A percentile compares a stretch with the other conserved stretches of the same genome.
These are phyloP conservation scores for Triplophysa siluroides DNA, from an alignment of 2,113 vertebrate genomes.

Conservation along the genomic window DNA sequence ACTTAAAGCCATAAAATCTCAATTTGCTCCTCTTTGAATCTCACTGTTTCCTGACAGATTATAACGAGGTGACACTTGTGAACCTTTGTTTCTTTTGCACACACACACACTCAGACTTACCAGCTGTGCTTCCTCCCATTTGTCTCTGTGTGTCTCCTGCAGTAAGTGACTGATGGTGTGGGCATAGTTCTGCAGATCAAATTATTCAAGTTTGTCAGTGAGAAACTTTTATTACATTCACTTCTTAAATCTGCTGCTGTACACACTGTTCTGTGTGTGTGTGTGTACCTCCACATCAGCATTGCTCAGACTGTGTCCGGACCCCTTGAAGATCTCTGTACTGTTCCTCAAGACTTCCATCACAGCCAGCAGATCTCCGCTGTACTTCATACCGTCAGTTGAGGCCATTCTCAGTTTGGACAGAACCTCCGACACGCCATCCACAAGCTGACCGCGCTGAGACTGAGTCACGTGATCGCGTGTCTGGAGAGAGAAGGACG, in stretches of 20 bases:
- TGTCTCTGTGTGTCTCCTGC: constrained; percentile 89
- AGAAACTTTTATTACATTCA: not conserved
- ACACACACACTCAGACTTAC: constrained; percentile 69
- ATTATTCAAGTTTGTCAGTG: constrained; percentile 25
- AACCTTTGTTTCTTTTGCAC: too few relatives aligned
- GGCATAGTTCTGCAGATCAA: constrained; percentile 85
- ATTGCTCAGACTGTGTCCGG: constrained; percentile 82
- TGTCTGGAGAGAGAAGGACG: constrained; percentile 68
- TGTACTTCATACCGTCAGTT: constrained; percentile 90
- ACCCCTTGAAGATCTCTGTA: constrained; percentile 87
- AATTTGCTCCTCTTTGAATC: too few relatives aligned
- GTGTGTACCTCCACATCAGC: constrained; percentile 86
- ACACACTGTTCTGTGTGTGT: not conserved
- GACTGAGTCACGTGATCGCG: constrained; percentile 87
- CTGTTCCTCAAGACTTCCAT: constrained; percentile 90
- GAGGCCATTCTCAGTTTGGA: constrained; percentile 89
- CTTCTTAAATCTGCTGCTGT: not conserved
- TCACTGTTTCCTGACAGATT: too few relatives aligned
- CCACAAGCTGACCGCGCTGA: constrained; percentile 80
- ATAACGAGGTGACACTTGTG: too few relatives aligned
- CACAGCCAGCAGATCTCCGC: constrained; percentile 89
- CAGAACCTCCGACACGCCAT: constrained; percentile 87
- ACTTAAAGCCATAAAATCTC: too few relatives aligned
- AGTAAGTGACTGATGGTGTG: constrained; percentile 96
- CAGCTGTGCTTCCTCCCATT: constrained; percentile 97